phyloP scores from a whole-genome alignment of 2,797 vertebrate species.

The Pteropus rufus region DNA sequence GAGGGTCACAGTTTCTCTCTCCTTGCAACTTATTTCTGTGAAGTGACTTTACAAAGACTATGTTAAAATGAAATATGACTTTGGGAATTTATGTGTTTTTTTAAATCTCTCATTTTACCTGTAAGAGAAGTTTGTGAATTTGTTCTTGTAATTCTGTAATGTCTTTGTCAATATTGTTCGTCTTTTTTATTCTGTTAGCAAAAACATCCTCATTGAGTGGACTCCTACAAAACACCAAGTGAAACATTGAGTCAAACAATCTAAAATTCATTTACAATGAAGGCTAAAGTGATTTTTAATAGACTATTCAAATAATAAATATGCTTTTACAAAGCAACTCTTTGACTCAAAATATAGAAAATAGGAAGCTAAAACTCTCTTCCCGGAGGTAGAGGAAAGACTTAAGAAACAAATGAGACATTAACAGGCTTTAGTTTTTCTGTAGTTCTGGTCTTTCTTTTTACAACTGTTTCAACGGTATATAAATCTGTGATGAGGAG shows the following conservation, averaged over 20 bases:
- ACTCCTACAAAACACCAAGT: conserved; percentile 82
- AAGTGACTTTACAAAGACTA: background rate
- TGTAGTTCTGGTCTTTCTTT: background rate
- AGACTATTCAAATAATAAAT: background rate
- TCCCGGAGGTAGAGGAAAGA: background rate
- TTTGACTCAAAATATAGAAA: background rate
- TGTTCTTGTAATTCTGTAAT: conserved; percentile 91
- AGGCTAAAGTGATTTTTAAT: background rate
- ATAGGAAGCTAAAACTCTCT: background rate
- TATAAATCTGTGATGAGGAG: background rate
- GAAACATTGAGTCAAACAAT: background rate
- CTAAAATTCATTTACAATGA: background rate
- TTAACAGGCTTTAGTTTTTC: background rate
- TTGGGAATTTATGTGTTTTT: background rate
- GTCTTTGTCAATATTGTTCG: conserved; percentile 82
- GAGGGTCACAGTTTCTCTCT: background rate
- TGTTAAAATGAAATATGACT: background rate
- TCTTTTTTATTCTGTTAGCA: conserved; percentile 82
- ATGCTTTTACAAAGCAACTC: background rate
- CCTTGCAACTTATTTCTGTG: background rate
- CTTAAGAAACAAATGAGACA: background rate
- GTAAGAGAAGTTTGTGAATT: conserved; percentile 93
- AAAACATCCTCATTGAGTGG: conserved; percentile 95
- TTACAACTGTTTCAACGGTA: background rate
- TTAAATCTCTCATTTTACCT: conserved; percentile 83